phyloP scores from a whole-genome alignment of 2,113 vertebrate species.

The Dicentrarchus labrax region DNA sequence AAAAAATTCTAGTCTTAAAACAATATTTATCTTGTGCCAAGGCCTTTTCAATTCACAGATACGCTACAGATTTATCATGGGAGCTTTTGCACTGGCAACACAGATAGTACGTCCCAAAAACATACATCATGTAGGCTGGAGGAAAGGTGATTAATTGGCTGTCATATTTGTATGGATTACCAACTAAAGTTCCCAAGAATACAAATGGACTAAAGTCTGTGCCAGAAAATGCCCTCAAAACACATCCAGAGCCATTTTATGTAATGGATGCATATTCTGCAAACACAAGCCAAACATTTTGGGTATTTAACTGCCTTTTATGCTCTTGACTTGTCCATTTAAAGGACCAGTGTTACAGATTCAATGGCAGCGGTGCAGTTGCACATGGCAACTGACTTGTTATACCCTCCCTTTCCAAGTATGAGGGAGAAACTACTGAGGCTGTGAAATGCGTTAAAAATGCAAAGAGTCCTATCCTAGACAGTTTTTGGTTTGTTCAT shows the following conservation, averaged over 20 bases:
- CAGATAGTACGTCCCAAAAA: conserved; percentile 26
- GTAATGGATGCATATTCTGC: neutral
- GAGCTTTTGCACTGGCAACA: conserved; percentile 27
- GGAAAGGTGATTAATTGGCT: conserved; percentile 7
- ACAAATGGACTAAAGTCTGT: conserved; percentile 19
- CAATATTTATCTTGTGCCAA: conserved; percentile 2
- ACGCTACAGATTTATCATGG: conserved; percentile 29
- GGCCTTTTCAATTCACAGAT: conserved; percentile 16
- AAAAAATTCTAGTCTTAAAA: neutral
- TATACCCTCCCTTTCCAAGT: no score
- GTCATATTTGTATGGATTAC: conserved; percentile 7
- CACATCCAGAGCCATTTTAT: neutral
- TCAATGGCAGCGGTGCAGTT: no score
- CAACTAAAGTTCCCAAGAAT: conserved; percentile 19
- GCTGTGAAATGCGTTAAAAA: no score
- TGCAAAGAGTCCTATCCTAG: no score
- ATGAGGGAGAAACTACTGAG: no score
- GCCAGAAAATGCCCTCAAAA: neutral
- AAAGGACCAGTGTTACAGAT: neutral
- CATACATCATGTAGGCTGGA: conserved; percentile 24
- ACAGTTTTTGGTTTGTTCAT: no score
- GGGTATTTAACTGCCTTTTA: neutral
- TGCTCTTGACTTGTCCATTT: neutral
- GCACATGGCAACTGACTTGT: no score
- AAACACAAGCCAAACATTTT: conserved; percentile 1